These are phyloP conservation scores for Ferrisia virgata DNA, from an alignment of 2,888 invertebrate genomes.

Conservation along the genomic window DNA sequence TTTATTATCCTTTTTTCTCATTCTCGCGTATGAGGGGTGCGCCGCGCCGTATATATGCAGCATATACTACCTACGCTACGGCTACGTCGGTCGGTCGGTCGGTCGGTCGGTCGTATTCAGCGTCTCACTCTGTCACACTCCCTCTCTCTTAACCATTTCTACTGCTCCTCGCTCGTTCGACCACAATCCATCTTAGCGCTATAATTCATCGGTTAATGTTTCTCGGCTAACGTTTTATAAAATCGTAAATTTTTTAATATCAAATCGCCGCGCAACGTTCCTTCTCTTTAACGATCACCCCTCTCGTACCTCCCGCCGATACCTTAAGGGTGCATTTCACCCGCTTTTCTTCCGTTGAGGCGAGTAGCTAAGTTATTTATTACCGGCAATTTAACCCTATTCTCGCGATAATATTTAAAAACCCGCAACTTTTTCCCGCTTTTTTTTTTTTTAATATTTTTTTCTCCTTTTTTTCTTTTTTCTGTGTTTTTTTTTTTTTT, in stretches of 20 bases:
- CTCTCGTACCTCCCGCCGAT: constrained; percentile 32
- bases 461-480: neutral
- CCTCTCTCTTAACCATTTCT: neutral
- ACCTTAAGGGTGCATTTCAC: constrained; percentile 46
- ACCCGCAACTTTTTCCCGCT: constrained; percentile 43
- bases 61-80: neutral
- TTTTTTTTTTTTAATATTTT: constrained; percentile 29
- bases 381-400: constrained; percentile 46
- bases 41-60: neutral
- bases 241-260: constrained; percentile 46
- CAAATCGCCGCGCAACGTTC: constrained; percentile 45
- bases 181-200: constrained; percentile 45
- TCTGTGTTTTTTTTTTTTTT: neutral
- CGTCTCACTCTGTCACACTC: neutral
- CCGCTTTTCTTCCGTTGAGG: constrained; percentile 45
- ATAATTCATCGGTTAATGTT: constrained; percentile 46
- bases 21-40: neutral
- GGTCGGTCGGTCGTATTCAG: too few relatives aligned
- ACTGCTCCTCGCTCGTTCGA: constrained; percentile 34
- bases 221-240: constrained; percentile 46
- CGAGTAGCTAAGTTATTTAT: constrained; percentile 46
- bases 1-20: constrained; percentile 40
- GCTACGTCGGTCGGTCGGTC: neutral
- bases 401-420: constrained; percentile 45
- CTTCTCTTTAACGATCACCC: constrained; percentile 45